Percentiles rank a stretch among this genome's conserved stretches.
These are phyloP conservation scores for Piaya cayana DNA, from an alignment of 2,113 vertebrate species.

Conservation along the genomic window DNA sequence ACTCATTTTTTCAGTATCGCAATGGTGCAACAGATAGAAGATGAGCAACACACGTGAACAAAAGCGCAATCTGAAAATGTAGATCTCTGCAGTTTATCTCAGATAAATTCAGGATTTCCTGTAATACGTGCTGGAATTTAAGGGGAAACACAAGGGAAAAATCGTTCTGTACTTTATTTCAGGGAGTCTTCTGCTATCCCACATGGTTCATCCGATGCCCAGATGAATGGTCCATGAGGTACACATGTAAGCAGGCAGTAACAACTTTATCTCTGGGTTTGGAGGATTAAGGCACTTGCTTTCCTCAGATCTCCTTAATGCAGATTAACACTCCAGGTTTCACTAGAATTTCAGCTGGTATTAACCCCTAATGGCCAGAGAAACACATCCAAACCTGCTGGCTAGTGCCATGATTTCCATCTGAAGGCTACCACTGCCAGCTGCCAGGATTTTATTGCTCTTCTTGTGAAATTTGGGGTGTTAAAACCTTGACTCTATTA, in stretches of 20 bases:
- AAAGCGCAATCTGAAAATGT: background rate
- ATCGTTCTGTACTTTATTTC: background rate
- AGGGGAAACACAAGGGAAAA: background rate
- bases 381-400: background rate
- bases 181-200: background rate
- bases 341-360: background rate
- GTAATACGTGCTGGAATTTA: background rate
- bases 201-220: background rate
- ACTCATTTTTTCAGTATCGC: background rate
- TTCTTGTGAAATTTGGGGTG: background rate
- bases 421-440: background rate
- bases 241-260: background rate
- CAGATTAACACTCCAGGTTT: conserved; percentile 35
- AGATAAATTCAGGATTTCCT: background rate
- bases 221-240: background rate
- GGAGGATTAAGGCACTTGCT: background rate
- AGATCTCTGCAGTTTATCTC: background rate
- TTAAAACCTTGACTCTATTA: background rate
- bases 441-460: background rate
- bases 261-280: background rate
- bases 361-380: background rate
- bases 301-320: conserved; percentile 8
- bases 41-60: background rate
- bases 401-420: background rate
- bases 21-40: background rate